Conservation (phyloP, 2,113 vertebrate genomes). For the Jacana jacana region DNA sequence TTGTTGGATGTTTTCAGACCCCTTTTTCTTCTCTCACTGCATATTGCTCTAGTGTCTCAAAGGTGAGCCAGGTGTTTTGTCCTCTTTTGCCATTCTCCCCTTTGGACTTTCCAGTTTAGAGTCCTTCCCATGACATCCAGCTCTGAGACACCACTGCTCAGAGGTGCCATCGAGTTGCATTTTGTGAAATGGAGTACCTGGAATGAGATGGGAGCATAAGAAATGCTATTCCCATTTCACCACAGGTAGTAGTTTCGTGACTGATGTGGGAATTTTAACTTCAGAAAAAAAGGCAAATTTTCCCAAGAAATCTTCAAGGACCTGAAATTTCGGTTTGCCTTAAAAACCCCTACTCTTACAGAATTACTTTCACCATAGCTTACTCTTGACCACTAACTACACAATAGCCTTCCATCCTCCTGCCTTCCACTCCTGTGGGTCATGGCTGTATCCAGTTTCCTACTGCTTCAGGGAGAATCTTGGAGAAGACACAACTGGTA, state of each 20-base stretch:
- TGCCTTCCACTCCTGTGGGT: neutral
- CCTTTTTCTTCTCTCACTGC: neutral
- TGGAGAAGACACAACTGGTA: neutral
- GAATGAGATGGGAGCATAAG: neutral
- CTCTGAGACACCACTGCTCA: too few relatives aligned
- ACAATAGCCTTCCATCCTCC: neutral
- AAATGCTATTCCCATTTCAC: neutral
- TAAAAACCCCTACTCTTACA: neutral
- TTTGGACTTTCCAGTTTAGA: neutral
- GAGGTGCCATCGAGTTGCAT: neutral
- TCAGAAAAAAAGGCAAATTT: neutral
- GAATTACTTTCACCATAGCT: neutral
- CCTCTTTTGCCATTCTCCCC: neutral
- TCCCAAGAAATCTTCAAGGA: neutral
- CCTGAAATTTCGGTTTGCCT: neutral
- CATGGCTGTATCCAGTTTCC: neutral
- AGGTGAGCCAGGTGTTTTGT: neutral
- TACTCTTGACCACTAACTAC: neutral
- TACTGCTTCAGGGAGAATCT: neutral
- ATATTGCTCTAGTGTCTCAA: neutral
- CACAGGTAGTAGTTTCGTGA: rapidly evolving
- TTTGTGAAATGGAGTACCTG: neutral
- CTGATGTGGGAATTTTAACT: neutral
- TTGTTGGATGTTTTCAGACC: neutral
- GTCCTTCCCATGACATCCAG: neutral